These are phyloP conservation scores for Cephus pulcher DNA, from an alignment of 2,888 invertebrate genomes.

Conservation along the genomic window DNA sequence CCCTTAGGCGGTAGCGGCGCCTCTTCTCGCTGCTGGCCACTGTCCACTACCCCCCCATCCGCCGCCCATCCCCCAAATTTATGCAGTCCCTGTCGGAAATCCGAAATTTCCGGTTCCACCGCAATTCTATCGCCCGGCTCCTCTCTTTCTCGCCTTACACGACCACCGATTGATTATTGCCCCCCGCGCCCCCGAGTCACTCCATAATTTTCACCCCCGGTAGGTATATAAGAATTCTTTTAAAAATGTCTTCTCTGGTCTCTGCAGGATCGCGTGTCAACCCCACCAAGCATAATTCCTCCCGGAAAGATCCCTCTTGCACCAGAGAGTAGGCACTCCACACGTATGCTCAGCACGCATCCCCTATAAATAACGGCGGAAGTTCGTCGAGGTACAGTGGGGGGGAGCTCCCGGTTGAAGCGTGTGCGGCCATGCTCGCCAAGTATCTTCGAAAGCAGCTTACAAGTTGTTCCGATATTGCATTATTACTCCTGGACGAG, in stretches of 20 bases:
- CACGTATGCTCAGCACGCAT: slow-evolving; percentile 57
- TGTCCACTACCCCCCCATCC: not conserved
- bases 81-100: not conserved
- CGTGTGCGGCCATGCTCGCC: slow-evolving; percentile 33
- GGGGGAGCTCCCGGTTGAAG: not conserved
- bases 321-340: slow-evolving; percentile 1
- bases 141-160: not conserved
- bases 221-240: not conserved
- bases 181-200: not conserved
- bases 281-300: not conserved
- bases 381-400: not conserved
- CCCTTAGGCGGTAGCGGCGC: slow-evolving; percentile 16
- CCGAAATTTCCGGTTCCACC: not conserved
- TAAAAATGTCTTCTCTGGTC: not conserved
- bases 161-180: not conserved
- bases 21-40: not conserved
- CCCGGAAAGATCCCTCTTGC: not conserved
- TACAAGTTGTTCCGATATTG: slow-evolving; percentile 53
- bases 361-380: slow-evolving; percentile 54
- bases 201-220: not conserved
- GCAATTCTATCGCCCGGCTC: slow-evolving; percentile 11
- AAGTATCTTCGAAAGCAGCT: slow-evolving; percentile 54
- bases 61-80: not conserved
- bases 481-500: slow-evolving; percentile 50
- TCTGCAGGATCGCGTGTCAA: slow-evolving; percentile 7